Evolutionary conservation across 2,113 vertebrate species (phyloP).

Genomic region (Haliaeetus leucogaster): DNA sequence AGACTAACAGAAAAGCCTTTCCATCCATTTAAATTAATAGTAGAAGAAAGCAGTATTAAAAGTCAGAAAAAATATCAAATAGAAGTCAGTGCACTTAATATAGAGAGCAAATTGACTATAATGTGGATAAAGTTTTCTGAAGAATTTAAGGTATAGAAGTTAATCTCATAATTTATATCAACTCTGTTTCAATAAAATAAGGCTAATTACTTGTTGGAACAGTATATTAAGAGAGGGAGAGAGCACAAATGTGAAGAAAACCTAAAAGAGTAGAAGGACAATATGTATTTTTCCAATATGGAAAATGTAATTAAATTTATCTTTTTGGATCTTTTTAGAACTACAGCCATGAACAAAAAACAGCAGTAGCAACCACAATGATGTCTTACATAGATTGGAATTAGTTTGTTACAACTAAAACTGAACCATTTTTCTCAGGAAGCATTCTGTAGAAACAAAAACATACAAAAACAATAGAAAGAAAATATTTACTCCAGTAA

Average conservation of each 20-base stretch:
- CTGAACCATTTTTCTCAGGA: background rate
- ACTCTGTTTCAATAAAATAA: background rate
- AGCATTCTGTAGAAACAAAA: background rate
- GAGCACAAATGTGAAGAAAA: background rate
- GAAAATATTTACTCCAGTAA: constrained; percentile 4
- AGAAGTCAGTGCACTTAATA: background rate
- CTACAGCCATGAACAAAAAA: background rate
- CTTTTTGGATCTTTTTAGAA: background rate
- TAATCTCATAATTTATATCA: background rate
- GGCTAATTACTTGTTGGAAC: background rate
- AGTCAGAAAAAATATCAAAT: background rate
- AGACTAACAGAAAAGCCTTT: background rate
- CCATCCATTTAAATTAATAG: background rate
- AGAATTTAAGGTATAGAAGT: background rate
- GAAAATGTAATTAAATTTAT: background rate
- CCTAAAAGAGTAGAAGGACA: background rate
- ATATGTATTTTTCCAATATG: background rate
- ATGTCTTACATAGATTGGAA: background rate
- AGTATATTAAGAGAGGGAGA: background rate
- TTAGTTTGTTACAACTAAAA: background rate
- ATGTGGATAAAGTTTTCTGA: background rate
- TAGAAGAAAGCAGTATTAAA: background rate
- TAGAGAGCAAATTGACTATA: background rate
- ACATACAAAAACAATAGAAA: background rate
- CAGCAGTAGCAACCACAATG: background rate